phyloP scores from a whole-genome alignment of 2,797 vertebrate genomes.

The Urosaurus nigricauda region DNA sequence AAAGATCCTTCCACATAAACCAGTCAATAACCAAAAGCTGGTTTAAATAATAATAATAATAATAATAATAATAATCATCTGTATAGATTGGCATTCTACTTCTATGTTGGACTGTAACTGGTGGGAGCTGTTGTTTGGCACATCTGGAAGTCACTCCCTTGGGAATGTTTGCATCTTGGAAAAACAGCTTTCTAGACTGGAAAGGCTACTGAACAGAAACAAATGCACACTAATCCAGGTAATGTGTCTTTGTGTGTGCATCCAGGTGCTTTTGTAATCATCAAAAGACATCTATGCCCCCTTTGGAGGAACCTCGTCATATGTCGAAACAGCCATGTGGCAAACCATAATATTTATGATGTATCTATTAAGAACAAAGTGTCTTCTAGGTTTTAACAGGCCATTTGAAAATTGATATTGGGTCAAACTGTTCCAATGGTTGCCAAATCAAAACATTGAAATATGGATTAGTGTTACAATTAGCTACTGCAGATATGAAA shows the following conservation, averaged over 20 bases:
- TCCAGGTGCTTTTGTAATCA: background rate
- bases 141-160: background rate
- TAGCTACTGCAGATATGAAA: background rate
- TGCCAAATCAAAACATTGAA: background rate
- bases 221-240: background rate
- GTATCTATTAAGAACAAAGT: background rate
- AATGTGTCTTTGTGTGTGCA: background rate
- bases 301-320: background rate
- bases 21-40: too few species aligned
- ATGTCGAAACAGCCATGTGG: background rate
- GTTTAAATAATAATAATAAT: too few species aligned
- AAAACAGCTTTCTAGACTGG: background rate
- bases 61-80: too few species aligned
- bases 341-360: background rate
- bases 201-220: background rate
- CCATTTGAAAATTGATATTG: background rate
- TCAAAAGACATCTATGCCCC: background rate
- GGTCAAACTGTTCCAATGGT: background rate
- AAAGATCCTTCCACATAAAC: too few species aligned
- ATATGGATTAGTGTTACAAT: background rate
- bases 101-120: background rate
- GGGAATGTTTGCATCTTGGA: background rate
- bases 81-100: too few species aligned
- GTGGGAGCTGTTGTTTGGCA: background rate
- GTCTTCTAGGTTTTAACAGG: background rate